Base-by-base conservation (phyloP, 1,140 invertebrate genomes). In the Andricus grossulariae region DNA sequence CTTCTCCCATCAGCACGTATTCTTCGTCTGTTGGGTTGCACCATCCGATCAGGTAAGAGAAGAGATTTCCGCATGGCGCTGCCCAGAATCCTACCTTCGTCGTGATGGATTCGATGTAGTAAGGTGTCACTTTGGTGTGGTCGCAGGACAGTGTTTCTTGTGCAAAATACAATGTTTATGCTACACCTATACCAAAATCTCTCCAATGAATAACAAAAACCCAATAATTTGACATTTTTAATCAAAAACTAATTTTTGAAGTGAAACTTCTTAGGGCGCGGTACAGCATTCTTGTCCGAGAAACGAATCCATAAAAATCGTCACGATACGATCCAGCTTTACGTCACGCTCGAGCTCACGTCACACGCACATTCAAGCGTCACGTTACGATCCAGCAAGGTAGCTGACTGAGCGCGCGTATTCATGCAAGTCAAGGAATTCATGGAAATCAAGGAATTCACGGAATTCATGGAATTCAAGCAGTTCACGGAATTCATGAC, bases 71-170 rank as follows among this genome's bases (percentile, higher is more conserved):
- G 89, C 96, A 97, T 0, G 95, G 95, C 15, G 95, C 95, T 66
- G 96, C 95, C 94, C 95, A 97, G 86, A 97, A 97, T 54, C 96
- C 96, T 15, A 92, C 91, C 45, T 92, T 93, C 18, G 94, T 94
- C 78, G 95, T 95, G 81, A 97, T 97, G 2, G 96, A 97, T 85
- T 97, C 96, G 77, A 97, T 96, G 85, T 96, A 97, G 87, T 96
- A 97, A 12, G 96, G 96, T 4, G 96, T 96, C 39, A 97, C 96
- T 93, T 96, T 97, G 10, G 96, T 97, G 86, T 97, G 96, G 89
- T 97, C 96, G 90, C 96, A 97, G 19, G 96, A 96, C 75, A 97
- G 89, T 0, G 96, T 96, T 93, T 96, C 96, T 97, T 88, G 32
- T 92, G 49, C 15, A 75, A 74, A 81, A 81, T 80, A 86, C 16